A percentile compares a stretch with the other conserved stretches of the same genome.
These are phyloP conservation scores for Sitta carolinensis DNA, from an alignment of 2,797 vertebrate species.

Conservation along the genomic window DNA sequence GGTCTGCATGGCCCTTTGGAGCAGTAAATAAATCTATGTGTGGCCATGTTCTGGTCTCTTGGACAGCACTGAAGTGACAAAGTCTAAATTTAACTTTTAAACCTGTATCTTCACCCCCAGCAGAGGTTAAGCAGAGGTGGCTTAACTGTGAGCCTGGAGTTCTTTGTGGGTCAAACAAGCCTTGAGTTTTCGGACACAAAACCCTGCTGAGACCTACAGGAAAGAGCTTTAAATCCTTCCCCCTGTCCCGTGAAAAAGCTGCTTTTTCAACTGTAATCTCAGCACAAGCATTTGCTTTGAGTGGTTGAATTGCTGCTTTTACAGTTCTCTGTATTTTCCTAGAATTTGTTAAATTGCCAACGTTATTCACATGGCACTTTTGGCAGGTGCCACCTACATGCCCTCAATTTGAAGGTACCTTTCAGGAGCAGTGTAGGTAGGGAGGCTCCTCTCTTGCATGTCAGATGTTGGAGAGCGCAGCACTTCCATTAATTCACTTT, in stretches of 20 bases:
- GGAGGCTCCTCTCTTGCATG: constrained; percentile 6
- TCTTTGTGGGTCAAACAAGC: not conserved
- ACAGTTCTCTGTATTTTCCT: constrained; percentile 5
- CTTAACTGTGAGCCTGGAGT: not conserved
- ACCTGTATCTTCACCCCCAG: rapidly evolving
- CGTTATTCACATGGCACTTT: constrained; percentile 30
- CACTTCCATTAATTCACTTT: constrained; percentile 8
- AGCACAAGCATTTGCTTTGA: constrained; percentile 20
- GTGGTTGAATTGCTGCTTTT: constrained; percentile 41
- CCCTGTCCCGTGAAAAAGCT: not conserved
- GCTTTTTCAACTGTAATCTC: not conserved
- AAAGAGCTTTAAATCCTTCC: not conserved
- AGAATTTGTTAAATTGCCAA: constrained; percentile 19
- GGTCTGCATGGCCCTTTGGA: rapidly evolving
- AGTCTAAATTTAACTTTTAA: not conserved
- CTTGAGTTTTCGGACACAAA: not conserved
- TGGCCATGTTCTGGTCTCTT: not conserved
- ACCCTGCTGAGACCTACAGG: not conserved
- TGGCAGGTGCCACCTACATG: constrained; percentile 58
- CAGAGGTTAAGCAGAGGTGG: not conserved
- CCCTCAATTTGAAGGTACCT: constrained; percentile 26
- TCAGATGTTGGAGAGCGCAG: not conserved
- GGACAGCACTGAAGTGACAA: not conserved
- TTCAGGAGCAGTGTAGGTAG: constrained; percentile 19
- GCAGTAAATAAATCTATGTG: rapidly evolving